Evolutionary conservation across 2,797 vertebrate species (phyloP), one percentile per base, ranked within the genome.

Genomic region (Gallinago stenura): DNA sequence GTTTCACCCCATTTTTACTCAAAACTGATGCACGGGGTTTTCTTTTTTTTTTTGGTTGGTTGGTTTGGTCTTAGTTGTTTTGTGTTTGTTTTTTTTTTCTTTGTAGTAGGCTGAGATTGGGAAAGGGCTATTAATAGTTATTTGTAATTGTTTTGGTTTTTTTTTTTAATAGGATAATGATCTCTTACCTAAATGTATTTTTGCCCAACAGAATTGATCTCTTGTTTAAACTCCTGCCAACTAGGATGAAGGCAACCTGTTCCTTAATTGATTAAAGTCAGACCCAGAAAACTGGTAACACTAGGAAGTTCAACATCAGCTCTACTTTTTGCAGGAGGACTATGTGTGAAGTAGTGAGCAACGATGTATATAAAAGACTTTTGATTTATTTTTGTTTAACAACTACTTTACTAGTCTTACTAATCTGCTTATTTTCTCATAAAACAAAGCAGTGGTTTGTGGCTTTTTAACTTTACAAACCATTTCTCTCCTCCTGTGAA

Each of bases 391-490:
- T 4, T 43, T 86, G 83, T 87, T 77, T 56, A 70, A 51, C 15
- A 45, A 83, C 18, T 56, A 35, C 80, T 94, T 88, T 90, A 31
- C 5, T 86, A 70, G 16, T 43, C 41, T 43, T 43, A 43, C 41
- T 43, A 17, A 88, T 83, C 46, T 88, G 18, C 25, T 16, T 79
- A 76, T 88, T 91, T 92, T 72, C 41, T 76, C 9, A 50, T 62
- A 64, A 80, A 77, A 71, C 26, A 77, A 81, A 80, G 11, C 33
- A 68, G 31, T 0, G 0, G 3, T 51, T 92, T 90, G 7, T 77
- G 54, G 11, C 35, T 86, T 93, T 93, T 87, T 73, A 60, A 81
- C 45, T 86, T 75, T 64, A 83, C 30, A 84, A 89, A 75, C n/a
- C 5, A 16, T 64, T 93, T 88, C 5, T 75, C 15, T 90, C 14